Evolutionary conservation across 2,888 invertebrate genomes (phyloP), one percentile per base, ranked within the genome.

Genomic region (Sarcophaga rosellei): DNA sequence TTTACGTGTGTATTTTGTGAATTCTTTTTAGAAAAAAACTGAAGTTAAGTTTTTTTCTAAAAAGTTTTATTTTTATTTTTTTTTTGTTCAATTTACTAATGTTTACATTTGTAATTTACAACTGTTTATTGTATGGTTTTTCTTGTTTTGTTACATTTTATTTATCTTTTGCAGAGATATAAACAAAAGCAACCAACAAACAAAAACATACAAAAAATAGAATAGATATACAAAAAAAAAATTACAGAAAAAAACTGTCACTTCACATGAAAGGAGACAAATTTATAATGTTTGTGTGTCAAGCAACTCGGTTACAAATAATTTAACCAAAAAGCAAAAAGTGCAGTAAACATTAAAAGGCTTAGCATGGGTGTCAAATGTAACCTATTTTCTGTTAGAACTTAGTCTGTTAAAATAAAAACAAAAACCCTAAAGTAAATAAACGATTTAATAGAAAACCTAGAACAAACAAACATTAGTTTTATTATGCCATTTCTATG

Each of bases 311-410:
- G 21, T 62, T 35, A 44, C 12, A 63, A 72, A 79, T n/a, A 79
- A 53, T 20, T 17, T n/a, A 47, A 47, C 17, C 53, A 62, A 61
- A 17, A 17, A 44, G 57, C 20, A 45, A 66, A 35, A 35, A 35
- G 8, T 35, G 35, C 35, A 35, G 35, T 35, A 15, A 57, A 47
- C 47, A 76, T 57, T 57, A 79, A 59, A 61, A 45, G 78, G 66
- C 74, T 84, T 76, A 84, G 44, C 10, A 4, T 76, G 44, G 53
- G 61, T 84, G 84, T 76, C 75, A 84, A 80, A 76, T 72, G 45
- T 53, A 84, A 62, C 66, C 62, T 81, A 81, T 76, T 59, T 82
- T 82, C 53, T 76, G 35, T 75, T 59, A 65, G 21, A 35, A 35
- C 35, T 35, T 35, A 35, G 8, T 35, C 35, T 69, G 11, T 53